A percentile compares a stretch with the other conserved stretches of the same genome.
phyloP scores from a whole-genome alignment of 2,113 vertebrate species.

The Sylvietta virens region DNA sequence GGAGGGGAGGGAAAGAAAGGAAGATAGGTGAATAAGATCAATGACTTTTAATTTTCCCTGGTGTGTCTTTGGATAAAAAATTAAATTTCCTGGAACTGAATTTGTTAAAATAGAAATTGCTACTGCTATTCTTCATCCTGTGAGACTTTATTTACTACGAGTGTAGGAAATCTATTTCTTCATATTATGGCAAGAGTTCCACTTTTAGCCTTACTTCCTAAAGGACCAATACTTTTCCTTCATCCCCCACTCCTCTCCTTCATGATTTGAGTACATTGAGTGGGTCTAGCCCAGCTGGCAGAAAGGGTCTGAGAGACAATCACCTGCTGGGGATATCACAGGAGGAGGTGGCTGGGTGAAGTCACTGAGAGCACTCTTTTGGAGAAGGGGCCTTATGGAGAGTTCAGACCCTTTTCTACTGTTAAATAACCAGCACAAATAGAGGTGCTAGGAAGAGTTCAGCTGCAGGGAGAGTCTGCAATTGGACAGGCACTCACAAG shows the following conservation, averaged over 20 bases:
- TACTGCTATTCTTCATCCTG: background rate
- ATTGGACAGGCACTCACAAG: background rate
- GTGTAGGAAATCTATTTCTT: background rate
- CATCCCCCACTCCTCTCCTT: background rate
- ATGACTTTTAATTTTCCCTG: slow-evolving; percentile 53
- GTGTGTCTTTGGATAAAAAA: slow-evolving; percentile 44
- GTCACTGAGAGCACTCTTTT: background rate
- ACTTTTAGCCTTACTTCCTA: background rate
- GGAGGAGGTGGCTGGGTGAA: background rate
- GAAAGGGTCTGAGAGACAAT: background rate
- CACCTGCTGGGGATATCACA: background rate
- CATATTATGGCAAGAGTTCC: background rate
- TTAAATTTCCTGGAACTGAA: background rate
- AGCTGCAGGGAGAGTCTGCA: background rate
- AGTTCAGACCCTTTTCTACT: background rate
- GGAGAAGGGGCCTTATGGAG: background rate
- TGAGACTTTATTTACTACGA: slow-evolving; percentile 1
- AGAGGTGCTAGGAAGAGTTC: background rate
- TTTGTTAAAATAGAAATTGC: slow-evolving; percentile 31
- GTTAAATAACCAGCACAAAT: background rate
- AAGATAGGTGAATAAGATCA: background rate
- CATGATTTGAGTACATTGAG: background rate
- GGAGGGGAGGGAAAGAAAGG: background rate
- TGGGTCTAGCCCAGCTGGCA: background rate
- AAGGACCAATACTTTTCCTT: background rate